Conservation (phyloP, 2,797 vertebrate species). For the Natrix natrix region DNA sequence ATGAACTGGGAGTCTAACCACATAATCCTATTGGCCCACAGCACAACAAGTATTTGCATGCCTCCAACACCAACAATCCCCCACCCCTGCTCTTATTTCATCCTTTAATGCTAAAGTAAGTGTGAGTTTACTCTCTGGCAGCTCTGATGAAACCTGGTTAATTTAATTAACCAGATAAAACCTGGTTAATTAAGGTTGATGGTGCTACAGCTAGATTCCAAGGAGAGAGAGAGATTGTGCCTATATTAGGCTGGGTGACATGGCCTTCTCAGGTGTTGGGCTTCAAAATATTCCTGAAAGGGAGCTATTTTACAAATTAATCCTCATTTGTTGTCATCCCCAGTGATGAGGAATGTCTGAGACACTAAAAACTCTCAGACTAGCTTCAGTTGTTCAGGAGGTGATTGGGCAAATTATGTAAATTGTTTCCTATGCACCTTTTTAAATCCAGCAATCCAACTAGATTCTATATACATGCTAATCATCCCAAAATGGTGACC, state of each 20-base stretch:
- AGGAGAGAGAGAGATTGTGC: no score
- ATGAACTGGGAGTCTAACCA: not conserved
- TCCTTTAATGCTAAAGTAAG: not conserved
- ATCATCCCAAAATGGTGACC: not conserved
- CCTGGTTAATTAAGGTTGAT: not conserved
- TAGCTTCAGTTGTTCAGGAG: not conserved
- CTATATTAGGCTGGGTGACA: not conserved
- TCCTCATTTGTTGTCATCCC: not conserved
- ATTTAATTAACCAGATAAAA: not conserved
- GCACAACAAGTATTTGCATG: not conserved
- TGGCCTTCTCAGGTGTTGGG: not conserved
- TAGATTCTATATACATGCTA: not conserved
- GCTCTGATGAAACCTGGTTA: no score
- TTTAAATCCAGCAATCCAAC: not conserved
- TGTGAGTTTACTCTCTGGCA: not conserved
- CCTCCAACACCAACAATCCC: not conserved
- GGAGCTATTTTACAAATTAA: not conserved
- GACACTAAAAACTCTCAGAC: not conserved
- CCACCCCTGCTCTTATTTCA: not conserved
- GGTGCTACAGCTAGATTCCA: not conserved
- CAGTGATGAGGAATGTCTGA: not conserved
- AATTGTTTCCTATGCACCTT: not conserved
- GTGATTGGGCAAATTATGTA: not conserved
- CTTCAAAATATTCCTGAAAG: not conserved
- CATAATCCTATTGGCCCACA: not conserved